Percentiles rank a stretch among this genome's conserved stretches.
phyloP scores from a whole-genome alignment of 2,113 vertebrate species.

The Megaptera novaeangliae region DNA sequence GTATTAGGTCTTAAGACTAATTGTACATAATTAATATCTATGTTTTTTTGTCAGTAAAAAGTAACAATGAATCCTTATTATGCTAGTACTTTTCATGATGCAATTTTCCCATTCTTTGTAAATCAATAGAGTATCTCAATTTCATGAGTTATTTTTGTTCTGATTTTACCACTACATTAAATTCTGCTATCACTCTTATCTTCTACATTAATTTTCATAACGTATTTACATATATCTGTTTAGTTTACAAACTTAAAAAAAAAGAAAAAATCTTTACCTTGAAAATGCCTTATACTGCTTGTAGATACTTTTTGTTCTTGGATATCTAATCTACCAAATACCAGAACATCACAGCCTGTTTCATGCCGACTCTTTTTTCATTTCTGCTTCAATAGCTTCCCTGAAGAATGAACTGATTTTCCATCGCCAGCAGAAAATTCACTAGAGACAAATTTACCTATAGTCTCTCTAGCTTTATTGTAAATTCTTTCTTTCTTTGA shows the following conservation, averaged over 20 bases:
- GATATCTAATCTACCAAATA: background rate
- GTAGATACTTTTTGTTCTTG: background rate
- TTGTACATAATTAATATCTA: background rate
- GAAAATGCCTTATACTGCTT: background rate
- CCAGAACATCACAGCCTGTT: background rate
- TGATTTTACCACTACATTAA: background rate
- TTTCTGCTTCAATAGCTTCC: background rate
- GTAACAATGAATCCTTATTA: background rate
- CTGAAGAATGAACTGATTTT: conserved; percentile 10
- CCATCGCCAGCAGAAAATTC: background rate
- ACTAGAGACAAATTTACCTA: background rate
- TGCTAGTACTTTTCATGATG: background rate
- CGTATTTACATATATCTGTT: background rate
- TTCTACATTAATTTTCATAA: background rate
- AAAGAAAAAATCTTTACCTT: background rate
- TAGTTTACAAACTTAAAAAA: background rate
- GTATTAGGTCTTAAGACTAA: background rate
- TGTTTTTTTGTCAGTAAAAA: background rate
- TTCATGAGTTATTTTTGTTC: background rate
- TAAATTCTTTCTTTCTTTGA: background rate
- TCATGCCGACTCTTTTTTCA: background rate
- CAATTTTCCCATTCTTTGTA: background rate
- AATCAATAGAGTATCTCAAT: background rate
- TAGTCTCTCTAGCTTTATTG: background rate
- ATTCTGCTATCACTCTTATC: background rate